These are phyloP conservation scores for Myotis myotis DNA, from an alignment of 2,797 vertebrate genomes.

Conservation along the genomic window DNA sequence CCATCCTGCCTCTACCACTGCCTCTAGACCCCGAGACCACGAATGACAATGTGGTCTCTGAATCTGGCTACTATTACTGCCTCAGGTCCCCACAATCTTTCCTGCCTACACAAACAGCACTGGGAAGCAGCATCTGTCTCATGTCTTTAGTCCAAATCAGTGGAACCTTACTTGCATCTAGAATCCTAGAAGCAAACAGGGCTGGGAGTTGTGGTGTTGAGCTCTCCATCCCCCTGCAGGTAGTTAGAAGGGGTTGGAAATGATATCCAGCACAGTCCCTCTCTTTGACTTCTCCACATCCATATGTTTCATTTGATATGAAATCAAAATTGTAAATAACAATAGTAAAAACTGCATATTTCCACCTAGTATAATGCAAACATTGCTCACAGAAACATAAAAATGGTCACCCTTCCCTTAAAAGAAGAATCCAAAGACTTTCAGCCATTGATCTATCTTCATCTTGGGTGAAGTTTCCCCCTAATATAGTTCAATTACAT, in stretches of 20 bases:
- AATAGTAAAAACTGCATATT: not conserved
- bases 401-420: not conserved
- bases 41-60: not conserved
- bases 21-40: not conserved
- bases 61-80: not conserved
- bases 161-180: not conserved
- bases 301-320: not conserved
- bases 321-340: not conserved
- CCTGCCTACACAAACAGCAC: not conserved
- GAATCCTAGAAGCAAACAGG: not conserved
- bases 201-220: not conserved
- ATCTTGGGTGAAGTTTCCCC: not conserved
- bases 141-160: not conserved
- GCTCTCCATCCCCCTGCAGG: not conserved
- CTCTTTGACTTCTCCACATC: not conserved
- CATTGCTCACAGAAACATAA: not conserved
- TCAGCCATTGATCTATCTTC: not conserved
- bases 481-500: not conserved
- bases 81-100: not conserved
- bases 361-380: not conserved
- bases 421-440: not conserved
- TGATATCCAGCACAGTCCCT: not conserved
- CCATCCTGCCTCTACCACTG: not conserved
- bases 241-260: not conserved
- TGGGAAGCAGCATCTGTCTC: not conserved